Evolutionary conservation across 2,888 invertebrate genomes (phyloP).

Genomic region (Agapetus fuscipes): DNA sequence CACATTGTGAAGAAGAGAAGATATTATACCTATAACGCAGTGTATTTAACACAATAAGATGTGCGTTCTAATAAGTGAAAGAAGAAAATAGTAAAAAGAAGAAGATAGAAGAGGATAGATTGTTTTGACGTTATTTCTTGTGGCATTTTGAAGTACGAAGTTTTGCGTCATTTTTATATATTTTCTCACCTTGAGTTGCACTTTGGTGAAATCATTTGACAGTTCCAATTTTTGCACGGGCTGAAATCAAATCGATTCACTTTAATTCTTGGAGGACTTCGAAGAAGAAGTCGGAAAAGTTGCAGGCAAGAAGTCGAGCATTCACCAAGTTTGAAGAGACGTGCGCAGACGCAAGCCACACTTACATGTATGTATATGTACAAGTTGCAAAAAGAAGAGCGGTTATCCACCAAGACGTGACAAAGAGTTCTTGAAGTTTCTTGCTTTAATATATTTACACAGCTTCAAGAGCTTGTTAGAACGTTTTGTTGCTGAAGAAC

Average conservation of each 20-base stretch:
- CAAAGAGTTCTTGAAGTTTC: too few species aligned
- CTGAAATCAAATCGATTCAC: conserved; percentile 16
- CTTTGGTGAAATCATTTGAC: conserved; percentile 20
- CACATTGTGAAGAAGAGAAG: too few species aligned
- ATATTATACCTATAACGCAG: too few species aligned
- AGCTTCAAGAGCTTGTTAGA: too few species aligned
- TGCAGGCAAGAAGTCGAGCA: background rate
- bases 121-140: too few species aligned
- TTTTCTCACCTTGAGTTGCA: conserved; percentile 20
- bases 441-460: too few species aligned
- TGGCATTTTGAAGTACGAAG: too few species aligned
- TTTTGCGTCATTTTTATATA: too few species aligned
- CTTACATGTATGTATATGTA: background rate
- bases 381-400: background rate
- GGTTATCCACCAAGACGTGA: conserved; percentile 3
- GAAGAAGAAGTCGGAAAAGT: conserved; percentile 4
- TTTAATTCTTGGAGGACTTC: conserved; percentile 3
- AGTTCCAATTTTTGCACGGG: conserved; percentile 14
- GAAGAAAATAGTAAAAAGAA: conserved; percentile 2
- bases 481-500: too few species aligned
- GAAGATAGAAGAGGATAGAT: background rate
- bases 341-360: background rate
- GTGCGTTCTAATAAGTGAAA: too few species aligned
- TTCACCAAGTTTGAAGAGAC: background rate
- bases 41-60: too few species aligned